Conservation (phyloP, 2,113 vertebrate genomes). For the Epinephelus fuscoguttatus region DNA sequence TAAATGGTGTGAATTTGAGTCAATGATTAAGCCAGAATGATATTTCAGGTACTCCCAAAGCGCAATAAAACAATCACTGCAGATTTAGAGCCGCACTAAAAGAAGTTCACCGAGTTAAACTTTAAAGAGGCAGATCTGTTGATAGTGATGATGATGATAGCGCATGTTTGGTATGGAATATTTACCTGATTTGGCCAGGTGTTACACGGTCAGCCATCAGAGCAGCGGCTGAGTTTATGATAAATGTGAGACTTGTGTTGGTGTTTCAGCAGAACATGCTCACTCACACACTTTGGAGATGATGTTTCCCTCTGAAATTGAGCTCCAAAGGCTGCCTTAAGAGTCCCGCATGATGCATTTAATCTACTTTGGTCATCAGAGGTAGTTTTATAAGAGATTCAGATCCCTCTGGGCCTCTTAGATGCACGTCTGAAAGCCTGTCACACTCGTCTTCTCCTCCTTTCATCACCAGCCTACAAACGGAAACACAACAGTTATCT, state of each 20-base stretch:
- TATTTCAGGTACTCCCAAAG: conserved; percentile 38
- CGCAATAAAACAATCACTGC: conserved; percentile 59
- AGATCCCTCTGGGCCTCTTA: neutral
- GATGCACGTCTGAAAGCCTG: neutral
- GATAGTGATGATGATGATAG: neutral
- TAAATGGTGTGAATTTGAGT: conserved; percentile 50
- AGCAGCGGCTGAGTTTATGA: neutral
- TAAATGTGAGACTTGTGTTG: neutral
- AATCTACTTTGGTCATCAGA: conserved; percentile 3
- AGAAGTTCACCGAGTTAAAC: conserved; percentile 53
- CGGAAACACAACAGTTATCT: neutral
- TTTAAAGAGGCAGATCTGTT: neutral
- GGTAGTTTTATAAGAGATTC: conserved; percentile 11
- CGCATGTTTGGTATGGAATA: neutral
- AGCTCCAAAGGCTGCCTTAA: neutral
- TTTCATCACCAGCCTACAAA: conserved; percentile 9
- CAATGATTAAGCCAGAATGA: conserved; percentile 60
- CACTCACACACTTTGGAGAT: neutral
- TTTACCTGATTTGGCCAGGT: neutral
- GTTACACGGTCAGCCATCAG: neutral
- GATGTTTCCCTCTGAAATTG: conserved; percentile 11
- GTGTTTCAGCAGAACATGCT: neutral
- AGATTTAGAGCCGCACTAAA: conserved; percentile 38
- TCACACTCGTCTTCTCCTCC: neutral
- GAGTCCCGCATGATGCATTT: conserved; percentile 5